These are phyloP conservation scores for Podilymbus podiceps DNA, from an alignment of 2,113 vertebrate species.

Conservation along the genomic window DNA sequence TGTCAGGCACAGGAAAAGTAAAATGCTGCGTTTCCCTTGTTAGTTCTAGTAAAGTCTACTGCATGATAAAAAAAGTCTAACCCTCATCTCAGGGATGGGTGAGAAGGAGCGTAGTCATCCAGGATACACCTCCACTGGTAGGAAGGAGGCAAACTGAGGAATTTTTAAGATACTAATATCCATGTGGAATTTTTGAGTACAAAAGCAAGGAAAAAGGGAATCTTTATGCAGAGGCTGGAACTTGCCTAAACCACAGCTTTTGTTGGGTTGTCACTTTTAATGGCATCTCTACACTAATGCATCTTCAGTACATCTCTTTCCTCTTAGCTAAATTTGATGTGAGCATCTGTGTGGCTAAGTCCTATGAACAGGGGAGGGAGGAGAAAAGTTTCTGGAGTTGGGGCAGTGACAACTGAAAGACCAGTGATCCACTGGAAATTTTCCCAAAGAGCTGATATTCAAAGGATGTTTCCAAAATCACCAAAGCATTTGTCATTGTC, in stretches of 20 bases:
- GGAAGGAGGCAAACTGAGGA: not conserved
- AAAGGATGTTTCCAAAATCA: not conserved
- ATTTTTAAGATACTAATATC: not conserved
- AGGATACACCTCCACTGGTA: fast-evolving
- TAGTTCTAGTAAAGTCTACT: not conserved
- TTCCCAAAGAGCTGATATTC: not conserved
- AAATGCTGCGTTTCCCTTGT: not conserved
- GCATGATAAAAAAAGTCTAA: not conserved
- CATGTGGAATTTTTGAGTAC: not conserved
- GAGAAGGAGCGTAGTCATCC: not conserved
- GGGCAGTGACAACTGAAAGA: not conserved
- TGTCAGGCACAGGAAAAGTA: not conserved
- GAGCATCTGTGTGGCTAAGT: not conserved
- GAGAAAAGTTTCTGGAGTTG: not conserved
- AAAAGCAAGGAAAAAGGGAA: not conserved
- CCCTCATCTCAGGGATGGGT: not conserved
- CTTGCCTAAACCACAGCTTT: not conserved
- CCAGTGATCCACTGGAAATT: not conserved
- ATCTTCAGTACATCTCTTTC: not conserved
- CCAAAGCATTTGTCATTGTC: not conserved
- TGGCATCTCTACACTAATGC: not conserved
- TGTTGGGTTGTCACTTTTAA: not conserved
- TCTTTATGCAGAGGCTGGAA: not conserved
- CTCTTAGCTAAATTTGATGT: not conserved
- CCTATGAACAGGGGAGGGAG: not conserved